These are phyloP conservation scores for Hiodon alosoides DNA, from an alignment of 2,113 vertebrate species.

Conservation along the genomic window DNA sequence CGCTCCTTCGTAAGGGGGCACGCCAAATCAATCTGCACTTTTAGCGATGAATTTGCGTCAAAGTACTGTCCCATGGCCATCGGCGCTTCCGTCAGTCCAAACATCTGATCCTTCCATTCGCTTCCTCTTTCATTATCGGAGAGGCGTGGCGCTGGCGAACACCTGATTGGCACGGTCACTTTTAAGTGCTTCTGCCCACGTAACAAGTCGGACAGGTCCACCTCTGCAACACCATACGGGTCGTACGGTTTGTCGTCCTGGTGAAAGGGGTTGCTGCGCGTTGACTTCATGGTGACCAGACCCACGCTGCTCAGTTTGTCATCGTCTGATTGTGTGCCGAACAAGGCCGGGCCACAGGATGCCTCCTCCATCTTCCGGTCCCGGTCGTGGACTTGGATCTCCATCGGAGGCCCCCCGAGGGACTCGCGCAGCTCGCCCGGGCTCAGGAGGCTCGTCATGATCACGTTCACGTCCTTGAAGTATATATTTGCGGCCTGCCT, in stretches of 20 bases:
- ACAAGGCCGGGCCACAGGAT: constrained; percentile 35
- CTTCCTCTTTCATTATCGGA: neutral
- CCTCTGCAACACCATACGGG: constrained; percentile 61
- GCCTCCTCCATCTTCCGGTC: constrained; percentile 54
- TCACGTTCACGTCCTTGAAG: constrained; percentile 73
- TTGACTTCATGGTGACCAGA: constrained; percentile 32
- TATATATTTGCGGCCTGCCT: constrained; percentile 53
- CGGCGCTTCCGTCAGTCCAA: neutral
- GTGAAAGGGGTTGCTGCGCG: constrained; percentile 30
- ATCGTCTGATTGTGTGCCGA: constrained; percentile 49
- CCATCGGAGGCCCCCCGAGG: constrained; percentile 65
- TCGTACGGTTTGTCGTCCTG: constrained; percentile 36
- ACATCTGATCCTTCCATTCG: neutral
- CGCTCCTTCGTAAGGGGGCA: constrained; percentile 38
- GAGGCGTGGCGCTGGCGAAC: constrained; percentile 38
- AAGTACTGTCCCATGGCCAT: constrained; percentile 64
- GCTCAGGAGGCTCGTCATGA: constrained; percentile 64
- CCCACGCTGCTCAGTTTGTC: constrained; percentile 33
- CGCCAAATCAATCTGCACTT: constrained; percentile 65
- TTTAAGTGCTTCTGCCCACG: constrained; percentile 57
- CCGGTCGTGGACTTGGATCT: constrained; percentile 76
- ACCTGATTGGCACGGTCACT: constrained; percentile 54
- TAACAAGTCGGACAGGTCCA: constrained; percentile 67
- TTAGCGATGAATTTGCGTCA: constrained; percentile 62
- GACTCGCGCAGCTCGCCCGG: constrained; percentile 56